Percentiles rank a stretch among this genome's conserved stretches.
phyloP scores from a whole-genome alignment of 2,888 invertebrate species.

The Chrysolina americana region DNA sequence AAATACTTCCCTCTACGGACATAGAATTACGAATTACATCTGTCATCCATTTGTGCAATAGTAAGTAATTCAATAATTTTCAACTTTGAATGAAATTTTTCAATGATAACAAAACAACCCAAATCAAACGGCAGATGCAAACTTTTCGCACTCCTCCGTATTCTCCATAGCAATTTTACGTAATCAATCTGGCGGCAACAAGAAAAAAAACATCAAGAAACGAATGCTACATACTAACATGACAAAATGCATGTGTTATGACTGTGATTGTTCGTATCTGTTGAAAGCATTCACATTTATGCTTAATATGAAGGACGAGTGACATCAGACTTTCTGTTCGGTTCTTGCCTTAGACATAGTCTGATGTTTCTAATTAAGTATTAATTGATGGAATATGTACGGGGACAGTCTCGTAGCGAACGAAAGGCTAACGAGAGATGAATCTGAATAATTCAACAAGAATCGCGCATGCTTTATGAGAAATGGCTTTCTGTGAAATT shows the following conservation, averaged over 20 bases:
- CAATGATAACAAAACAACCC: too few species aligned
- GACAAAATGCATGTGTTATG: constrained; percentile 25
- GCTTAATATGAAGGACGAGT: constrained; percentile 38
- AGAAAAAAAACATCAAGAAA: constrained; percentile 22
- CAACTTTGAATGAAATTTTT: too few species aligned
- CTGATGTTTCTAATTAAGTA: background rate
- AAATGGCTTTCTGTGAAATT: too few species aligned
- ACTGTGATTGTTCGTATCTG: constrained; percentile 31
- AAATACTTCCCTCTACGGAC: too few species aligned
- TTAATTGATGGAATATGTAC: constrained; percentile 8
- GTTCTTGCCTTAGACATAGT: constrained; percentile 2
- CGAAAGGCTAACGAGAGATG: background rate
- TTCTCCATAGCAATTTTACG: background rate
- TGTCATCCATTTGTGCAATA: too few species aligned
- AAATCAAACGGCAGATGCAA: background rate
- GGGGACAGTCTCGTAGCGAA: background rate
- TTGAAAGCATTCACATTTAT: constrained; percentile 40
- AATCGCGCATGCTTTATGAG: background rate
- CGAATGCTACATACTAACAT: constrained; percentile 18
- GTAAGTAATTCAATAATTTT: too few species aligned
- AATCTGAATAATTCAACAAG: background rate
- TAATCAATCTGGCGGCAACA: constrained; percentile 17
- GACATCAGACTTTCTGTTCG: constrained; percentile 31
- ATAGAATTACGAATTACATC: too few species aligned
- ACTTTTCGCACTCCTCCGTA: constrained; percentile 3